A percentile compares a stretch with the other conserved stretches of the same genome.
Conservation (phyloP, 2,797 vertebrate species). For the Benthosema pterotum region DNA sequence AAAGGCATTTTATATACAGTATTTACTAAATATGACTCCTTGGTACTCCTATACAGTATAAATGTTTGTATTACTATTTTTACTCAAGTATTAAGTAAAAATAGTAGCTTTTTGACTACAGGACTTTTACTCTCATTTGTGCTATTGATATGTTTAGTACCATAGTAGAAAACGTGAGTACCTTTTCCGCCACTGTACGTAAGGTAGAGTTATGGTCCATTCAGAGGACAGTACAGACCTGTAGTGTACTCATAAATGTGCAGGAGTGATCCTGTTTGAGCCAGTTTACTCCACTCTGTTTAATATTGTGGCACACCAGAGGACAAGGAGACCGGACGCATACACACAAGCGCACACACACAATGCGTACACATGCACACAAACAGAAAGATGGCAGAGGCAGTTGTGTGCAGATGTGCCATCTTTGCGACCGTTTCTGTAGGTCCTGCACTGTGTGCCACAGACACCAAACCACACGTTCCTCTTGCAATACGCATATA, state of each 20-base stretch:
- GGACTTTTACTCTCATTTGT: too few species aligned
- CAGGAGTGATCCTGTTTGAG: constrained; percentile 5
- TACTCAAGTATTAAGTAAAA: too few species aligned
- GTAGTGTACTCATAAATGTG: not conserved
- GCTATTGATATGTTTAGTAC: too few species aligned
- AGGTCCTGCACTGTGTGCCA: constrained; percentile 44
- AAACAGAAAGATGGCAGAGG: not conserved
- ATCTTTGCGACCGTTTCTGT: constrained; percentile 18
- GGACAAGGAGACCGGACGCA: not conserved
- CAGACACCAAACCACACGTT: constrained; percentile 58
- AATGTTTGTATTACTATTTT: too few species aligned
- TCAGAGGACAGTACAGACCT: not conserved
- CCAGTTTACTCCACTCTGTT: not conserved
- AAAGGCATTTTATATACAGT: too few species aligned
- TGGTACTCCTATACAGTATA: too few species aligned
- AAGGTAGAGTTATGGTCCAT: not conserved
- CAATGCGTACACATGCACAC: not conserved
- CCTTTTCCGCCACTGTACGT: not conserved
- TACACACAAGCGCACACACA: constrained; percentile 6
- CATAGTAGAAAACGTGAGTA: too few species aligned
- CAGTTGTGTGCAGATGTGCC: not conserved
- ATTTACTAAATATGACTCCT: too few species aligned
- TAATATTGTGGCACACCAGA: not conserved
- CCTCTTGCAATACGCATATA: constrained; percentile 61
- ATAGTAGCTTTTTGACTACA: too few species aligned